Conservation (phyloP, 2,888 invertebrate genomes). For the Abscondita cerata region DNA sequence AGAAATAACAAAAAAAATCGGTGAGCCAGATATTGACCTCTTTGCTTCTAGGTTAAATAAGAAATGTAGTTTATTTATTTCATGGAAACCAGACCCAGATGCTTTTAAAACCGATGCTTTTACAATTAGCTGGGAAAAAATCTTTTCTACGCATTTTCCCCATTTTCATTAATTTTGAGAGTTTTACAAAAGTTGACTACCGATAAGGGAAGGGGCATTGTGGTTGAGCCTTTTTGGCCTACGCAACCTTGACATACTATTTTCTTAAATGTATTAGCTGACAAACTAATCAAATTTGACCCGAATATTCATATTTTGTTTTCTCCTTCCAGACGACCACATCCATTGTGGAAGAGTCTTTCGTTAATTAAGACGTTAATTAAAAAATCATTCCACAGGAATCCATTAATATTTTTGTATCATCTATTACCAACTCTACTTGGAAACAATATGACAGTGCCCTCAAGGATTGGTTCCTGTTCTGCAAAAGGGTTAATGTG, state of each 20-base stretch:
- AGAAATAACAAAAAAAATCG: slow-evolving; percentile 15
- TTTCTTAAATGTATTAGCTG: background rate
- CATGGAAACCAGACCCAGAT: slow-evolving; percentile 28
- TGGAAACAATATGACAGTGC: no score
- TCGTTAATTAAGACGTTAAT: slow-evolving; percentile 31
- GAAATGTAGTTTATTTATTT: slow-evolving; percentile 25
- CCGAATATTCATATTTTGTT: slow-evolving; percentile 13
- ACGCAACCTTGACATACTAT: no score
- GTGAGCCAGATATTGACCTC: slow-evolving; percentile 19
- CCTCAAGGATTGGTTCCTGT: slow-evolving; percentile 1
- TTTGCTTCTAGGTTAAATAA: slow-evolving; percentile 22
- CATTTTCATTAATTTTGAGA: slow-evolving; percentile 26
- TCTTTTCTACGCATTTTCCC: slow-evolving; percentile 32
- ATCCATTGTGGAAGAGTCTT: slow-evolving; percentile 26
- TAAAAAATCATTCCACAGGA: background rate
- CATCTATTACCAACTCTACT: no score
- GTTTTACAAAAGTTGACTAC: background rate
- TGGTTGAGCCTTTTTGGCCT: no score
- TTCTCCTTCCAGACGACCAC: slow-evolving; percentile 11
- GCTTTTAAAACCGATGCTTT: slow-evolving; percentile 24
- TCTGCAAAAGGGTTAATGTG: background rate
- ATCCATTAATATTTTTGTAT: background rate
- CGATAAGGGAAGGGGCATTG: no score
- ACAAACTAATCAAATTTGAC: no score
- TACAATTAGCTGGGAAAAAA: slow-evolving; percentile 25